Percentiles rank a stretch among this genome's conserved stretches.
These are phyloP conservation scores for Choristoneura rosaceana DNA, from an alignment of 2,888 invertebrate genomes.

Conservation along the genomic window DNA sequence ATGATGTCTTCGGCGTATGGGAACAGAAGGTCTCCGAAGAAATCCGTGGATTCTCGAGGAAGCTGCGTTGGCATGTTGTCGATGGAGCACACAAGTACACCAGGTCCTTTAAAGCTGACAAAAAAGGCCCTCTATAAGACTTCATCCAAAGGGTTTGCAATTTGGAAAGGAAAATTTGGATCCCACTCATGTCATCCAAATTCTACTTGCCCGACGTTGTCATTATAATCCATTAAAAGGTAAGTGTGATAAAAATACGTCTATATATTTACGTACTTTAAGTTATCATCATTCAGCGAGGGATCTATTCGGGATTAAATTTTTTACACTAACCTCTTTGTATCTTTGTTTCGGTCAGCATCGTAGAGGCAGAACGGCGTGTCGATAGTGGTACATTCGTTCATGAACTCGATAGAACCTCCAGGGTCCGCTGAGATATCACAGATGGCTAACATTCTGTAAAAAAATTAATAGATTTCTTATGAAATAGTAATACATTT, in stretches of 20 bases:
- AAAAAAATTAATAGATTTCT: slow-evolving; percentile 17
- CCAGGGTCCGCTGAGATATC: slow-evolving; percentile 99
- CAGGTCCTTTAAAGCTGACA: slow-evolving; percentile 95
- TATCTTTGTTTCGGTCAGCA: slow-evolving; percentile 98
- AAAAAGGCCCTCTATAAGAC: slow-evolving; percentile 30
- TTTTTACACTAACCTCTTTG: slow-evolving; percentile 88
- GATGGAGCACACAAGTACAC: slow-evolving; percentile 99
- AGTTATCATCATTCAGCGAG: not conserved
- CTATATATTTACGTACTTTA: not conserved
- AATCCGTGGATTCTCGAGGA: slow-evolving; percentile 98
- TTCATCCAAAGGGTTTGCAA: too few relatives aligned
- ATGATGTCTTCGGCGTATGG: slow-evolving; percentile 96
- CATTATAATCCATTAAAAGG: too few relatives aligned
- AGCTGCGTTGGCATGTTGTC: slow-evolving; percentile 99
- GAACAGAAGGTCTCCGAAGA: slow-evolving; percentile 96
- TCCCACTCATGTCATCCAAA: too few relatives aligned
- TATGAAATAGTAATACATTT: not conserved
- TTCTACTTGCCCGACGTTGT: too few relatives aligned
- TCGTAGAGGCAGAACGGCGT: slow-evolving; percentile 99
- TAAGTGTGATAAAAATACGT: too few relatives aligned
- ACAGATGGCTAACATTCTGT: slow-evolving; percentile 96
- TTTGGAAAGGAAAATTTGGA: too few relatives aligned
- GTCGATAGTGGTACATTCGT: slow-evolving; percentile 99
- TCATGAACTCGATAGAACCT: slow-evolving; percentile 99
- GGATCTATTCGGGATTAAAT: not conserved